Evolutionary conservation across 2,797 vertebrate genomes (phyloP).

Genomic region (Gymnopithys bicolor): DNA sequence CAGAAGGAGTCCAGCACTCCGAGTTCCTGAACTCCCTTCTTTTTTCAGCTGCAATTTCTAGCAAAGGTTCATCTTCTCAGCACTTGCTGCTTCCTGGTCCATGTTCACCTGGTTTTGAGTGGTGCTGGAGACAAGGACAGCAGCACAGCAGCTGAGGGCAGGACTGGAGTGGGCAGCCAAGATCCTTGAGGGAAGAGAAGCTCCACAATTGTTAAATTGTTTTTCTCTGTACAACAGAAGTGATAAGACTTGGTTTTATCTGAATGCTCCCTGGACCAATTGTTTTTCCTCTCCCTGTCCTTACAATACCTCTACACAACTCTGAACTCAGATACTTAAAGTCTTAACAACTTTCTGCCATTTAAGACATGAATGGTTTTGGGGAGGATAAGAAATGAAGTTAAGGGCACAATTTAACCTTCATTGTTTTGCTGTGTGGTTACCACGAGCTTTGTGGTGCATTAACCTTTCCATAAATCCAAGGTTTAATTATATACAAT

Average conservation of each 20-base stretch:
- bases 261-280: conserved; percentile 3
- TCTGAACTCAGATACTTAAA: not conserved
- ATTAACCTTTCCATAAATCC: not conserved
- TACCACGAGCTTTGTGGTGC: not conserved
- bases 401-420: not conserved
- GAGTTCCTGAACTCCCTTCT: not conserved
- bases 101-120: not conserved
- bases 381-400: not conserved
- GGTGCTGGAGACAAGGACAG: not conserved
- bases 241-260: conserved; percentile 42
- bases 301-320: not conserved
- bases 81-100: not conserved
- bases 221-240: not conserved
- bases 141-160: conserved; percentile 8
- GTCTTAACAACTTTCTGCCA: not conserved
- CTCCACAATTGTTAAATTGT: not conserved
- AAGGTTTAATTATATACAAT: not conserved
- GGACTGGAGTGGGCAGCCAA: not conserved
- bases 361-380: not conserved
- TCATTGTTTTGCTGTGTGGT: not conserved
- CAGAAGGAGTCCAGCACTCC: not conserved
- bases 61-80: not conserved
- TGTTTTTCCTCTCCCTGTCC: conserved; percentile 2
- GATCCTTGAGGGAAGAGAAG: conserved; percentile 17
- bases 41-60: not conserved